Evolutionary conservation across 2,797 vertebrate genomes (phyloP).

Genomic region (Chiroxiphia lanceolata): DNA sequence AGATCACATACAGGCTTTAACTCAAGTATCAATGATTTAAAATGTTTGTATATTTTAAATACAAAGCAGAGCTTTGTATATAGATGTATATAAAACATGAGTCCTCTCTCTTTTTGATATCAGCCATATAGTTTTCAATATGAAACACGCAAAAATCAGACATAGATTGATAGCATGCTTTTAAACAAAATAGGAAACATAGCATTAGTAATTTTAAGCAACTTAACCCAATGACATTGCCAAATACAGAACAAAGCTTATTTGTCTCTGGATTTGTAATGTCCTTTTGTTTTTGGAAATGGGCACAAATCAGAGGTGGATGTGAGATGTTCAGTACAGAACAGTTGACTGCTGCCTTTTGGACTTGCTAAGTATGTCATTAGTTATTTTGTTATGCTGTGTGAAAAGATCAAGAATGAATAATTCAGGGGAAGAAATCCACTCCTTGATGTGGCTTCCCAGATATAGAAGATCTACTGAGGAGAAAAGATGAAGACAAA

Average conservation of each 20-base stretch:
- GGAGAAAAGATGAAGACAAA: background rate
- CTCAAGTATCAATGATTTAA: background rate
- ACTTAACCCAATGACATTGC: background rate
- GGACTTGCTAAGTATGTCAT: background rate
- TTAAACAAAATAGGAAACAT: background rate
- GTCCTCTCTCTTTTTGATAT: background rate
- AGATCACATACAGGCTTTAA: background rate
- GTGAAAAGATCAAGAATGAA: background rate
- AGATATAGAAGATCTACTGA: background rate
- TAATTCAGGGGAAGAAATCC: background rate
- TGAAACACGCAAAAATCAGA: background rate
- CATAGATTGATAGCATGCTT: background rate
- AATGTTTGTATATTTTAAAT: background rate
- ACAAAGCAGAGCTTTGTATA: background rate
- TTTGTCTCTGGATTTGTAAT: background rate
- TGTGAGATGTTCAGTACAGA: background rate
- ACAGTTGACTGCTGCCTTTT: background rate
- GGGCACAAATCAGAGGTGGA: background rate
- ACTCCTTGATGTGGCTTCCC: background rate
- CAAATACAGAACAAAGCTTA: background rate
- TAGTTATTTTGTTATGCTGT: background rate
- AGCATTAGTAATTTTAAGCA: background rate
- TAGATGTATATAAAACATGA: background rate
- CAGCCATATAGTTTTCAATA: background rate
- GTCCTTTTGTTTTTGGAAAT: background rate